These are phyloP conservation scores for Molossus molossus DNA, from an alignment of 2,797 vertebrate genomes.

Conservation along the genomic window DNA sequence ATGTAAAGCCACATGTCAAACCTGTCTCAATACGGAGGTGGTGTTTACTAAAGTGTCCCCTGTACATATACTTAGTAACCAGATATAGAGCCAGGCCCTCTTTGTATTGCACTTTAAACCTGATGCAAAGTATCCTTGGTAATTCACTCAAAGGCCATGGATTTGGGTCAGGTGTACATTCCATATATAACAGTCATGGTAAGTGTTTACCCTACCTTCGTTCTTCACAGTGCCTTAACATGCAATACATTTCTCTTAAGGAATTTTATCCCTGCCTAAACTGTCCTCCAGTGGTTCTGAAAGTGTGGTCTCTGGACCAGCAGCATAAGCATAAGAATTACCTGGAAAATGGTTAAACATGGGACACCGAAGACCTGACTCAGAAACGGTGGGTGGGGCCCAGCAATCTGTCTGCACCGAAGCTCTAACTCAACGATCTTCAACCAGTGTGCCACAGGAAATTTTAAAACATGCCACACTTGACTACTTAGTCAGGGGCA, in stretches of 20 bases:
- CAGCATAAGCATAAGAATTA: neutral
- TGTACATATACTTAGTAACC: neutral
- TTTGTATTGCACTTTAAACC: conserved; percentile 52
- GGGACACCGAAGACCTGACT: neutral
- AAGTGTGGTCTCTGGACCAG: neutral
- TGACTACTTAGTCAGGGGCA: neutral
- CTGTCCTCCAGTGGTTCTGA: neutral
- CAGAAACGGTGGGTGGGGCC: neutral
- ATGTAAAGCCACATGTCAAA: conserved; percentile 55
- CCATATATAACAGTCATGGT: neutral
- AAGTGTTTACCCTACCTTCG: neutral
- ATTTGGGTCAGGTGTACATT: neutral
- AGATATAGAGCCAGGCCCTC: conserved; percentile 2
- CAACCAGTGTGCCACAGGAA: neutral
- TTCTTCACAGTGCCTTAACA: conserved; percentile 38
- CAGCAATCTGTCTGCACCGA: neutral
- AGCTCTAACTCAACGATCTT: neutral
- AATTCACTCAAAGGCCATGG: neutral
- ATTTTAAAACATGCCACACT: neutral
- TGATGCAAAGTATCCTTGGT: neutral
- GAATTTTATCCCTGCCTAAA: neutral
- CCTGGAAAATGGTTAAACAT: neutral
- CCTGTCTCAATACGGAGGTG: neutral
- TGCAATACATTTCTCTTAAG: neutral
- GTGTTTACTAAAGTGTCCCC: conserved; percentile 10